Base-by-base conservation (phyloP, 2,797 vertebrate genomes). In the Sebastes matsubarae region DNA sequence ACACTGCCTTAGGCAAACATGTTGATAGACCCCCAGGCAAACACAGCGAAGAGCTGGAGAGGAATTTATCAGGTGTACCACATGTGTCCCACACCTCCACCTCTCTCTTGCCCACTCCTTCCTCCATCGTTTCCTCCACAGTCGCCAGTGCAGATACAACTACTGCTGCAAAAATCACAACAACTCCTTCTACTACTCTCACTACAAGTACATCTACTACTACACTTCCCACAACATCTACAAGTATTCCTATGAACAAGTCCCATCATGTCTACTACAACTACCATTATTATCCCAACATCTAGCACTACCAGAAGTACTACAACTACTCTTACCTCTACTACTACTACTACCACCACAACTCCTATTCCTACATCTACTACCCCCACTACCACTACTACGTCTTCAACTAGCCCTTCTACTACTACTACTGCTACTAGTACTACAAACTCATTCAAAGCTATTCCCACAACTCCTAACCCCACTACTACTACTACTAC, bases 261-360 rank as follows among this genome's bases (percentile, higher is more conserved):
- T 75, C 65, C 82, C 4, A 74, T 68, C 30, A 81, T 67, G 5
- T 74, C 68, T 14, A 70, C 66, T 65, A 75, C 59, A 71, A 64
- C 72, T 6, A 68, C 79, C 0, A 82, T 86, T 36, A 92, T 89
- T 76, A 89, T 84, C 81, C 84, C 92, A 42, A 77, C 80, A 63
- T 81, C 79, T 38, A 87, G 16, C 24, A 64, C 64, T 30, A 70
- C 58, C 16, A 85, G 22, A 72, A 76, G 80, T 55, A 84, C 72
- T 24, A 58, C 74, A 72, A 46, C 29, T 24, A 46, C 67, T 71
- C 42, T 67, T 29, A 63, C 67, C 18, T 75, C 87, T 36, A 46
- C 81, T 34, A 24, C 78, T 20, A 55, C 77, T 24, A 68, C 59
- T 34, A 76, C 1, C 13, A 42, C 69, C 10, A 32, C 63, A 34